A percentile compares a stretch with the other conserved stretches of the same genome.
These are phyloP conservation scores for Uloborus plumipes DNA, from an alignment of 2,888 invertebrate species.

Conservation along the genomic window DNA sequence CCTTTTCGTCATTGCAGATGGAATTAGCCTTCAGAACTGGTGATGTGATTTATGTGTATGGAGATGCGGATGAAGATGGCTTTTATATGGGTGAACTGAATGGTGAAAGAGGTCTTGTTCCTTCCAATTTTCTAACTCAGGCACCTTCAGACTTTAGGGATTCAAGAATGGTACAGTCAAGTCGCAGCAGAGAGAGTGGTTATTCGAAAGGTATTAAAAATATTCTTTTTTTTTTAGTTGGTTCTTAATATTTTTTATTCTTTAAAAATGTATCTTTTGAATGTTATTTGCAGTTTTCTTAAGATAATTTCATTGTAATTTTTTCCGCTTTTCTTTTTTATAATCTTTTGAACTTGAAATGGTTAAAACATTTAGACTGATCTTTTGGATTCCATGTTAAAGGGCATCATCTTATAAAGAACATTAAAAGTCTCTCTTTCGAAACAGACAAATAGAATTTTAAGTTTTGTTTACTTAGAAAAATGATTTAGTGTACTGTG, in stretches of 20 bases:
- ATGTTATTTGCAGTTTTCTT: no score
- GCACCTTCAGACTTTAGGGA: constrained; percentile 63
- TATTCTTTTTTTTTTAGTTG: neutral
- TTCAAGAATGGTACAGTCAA: constrained; percentile 33
- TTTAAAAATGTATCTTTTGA: neutral
- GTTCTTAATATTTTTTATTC: neutral
- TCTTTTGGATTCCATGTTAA: no score
- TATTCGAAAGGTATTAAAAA: constrained; percentile 45
- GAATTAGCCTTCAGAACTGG: constrained; percentile 97
- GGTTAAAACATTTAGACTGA: no score
- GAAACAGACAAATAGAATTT: neutral
- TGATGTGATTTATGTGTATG: constrained; percentile 95
- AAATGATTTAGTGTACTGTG: no score
- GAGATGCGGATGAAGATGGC: constrained; percentile 99
- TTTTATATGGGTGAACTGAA: constrained; percentile 98
- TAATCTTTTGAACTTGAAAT: no score
- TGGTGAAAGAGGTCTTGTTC: constrained; percentile 93
- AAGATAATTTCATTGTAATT: no score
- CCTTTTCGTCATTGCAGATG: constrained; percentile 77
- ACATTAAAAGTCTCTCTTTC: no score
- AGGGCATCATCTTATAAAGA: no score
- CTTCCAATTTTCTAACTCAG: constrained; percentile 96
- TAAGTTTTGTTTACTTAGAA: neutral
- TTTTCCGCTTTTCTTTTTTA: no score
- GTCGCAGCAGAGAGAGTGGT: constrained; percentile 28